Conservation (phyloP, 2,888 invertebrate species). For the Nephrotoma flavescens region DNA sequence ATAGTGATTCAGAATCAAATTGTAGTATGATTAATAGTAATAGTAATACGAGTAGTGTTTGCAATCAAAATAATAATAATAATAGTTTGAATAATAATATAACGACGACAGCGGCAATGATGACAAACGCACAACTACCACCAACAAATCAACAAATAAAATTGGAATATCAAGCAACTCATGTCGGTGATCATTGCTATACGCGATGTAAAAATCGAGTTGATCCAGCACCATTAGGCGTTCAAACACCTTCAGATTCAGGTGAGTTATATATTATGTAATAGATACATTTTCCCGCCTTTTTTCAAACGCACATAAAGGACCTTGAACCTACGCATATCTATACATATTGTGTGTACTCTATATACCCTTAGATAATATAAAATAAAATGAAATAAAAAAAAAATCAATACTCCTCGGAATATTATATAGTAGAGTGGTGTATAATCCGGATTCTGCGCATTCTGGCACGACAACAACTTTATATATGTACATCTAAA, state of each 20-base stretch:
- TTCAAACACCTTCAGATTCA: slow-evolving; percentile 82
- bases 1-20: slow-evolving; percentile 14
- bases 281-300: background rate
- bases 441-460: background rate
- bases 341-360: background rate
- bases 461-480: background rate
- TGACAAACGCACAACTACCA: background rate
- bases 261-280: slow-evolving; percentile 41
- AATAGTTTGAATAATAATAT: background rate
- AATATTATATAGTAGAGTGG: background rate
- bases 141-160: background rate
- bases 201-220: slow-evolving; percentile 45
- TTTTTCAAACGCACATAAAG: background rate
- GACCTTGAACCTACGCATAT: slow-evolving; percentile 10
- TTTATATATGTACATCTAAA: background rate
- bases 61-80: background rate
- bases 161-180: slow-evolving; percentile 14
- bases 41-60: slow-evolving; percentile 13
- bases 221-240: slow-evolving; percentile 46
- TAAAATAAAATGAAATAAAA: background rate
- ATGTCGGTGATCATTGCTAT: slow-evolving; percentile 49
- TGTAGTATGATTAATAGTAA: slow-evolving; percentile 13
- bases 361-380: background rate
- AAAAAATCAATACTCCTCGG: background rate
- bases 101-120: background rate